These are phyloP conservation scores for Echinometra lucunter DNA, from an alignment of 53 echinoderm and acorn worm genomes.

Conservation along the genomic window DNA sequence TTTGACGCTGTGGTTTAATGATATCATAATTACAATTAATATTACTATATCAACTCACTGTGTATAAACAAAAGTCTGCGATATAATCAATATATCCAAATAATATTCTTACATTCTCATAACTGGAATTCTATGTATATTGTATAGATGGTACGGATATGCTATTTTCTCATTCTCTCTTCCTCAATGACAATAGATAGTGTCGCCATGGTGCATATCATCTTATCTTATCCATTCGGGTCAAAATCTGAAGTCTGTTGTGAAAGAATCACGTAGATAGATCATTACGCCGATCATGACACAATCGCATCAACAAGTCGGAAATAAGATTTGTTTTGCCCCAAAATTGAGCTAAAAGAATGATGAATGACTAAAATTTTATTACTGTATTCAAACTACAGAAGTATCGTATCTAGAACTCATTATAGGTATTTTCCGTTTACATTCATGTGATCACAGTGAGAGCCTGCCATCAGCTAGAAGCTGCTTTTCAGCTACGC, in stretches of 20 bases:
- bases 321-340: not conserved
- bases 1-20: not conserved
- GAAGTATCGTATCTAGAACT: no score
- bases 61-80: not conserved
- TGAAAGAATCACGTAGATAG: not conserved
- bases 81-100: not conserved
- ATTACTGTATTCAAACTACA: no score
- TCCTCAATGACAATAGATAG: slow-evolving; percentile 6
- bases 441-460: no score
- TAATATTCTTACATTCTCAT: not conserved
- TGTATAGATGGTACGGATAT: not conserved
- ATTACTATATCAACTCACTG: not conserved
- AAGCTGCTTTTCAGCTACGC: no score
- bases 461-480: no score
- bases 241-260: slow-evolving; percentile 43
- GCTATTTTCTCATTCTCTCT: not conserved
- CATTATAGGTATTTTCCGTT: no score
- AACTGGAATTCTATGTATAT: not conserved
- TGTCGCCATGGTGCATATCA: slow-evolving; percentile 20
- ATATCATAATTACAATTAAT: not conserved
- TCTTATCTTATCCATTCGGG: not conserved
- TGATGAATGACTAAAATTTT: not conserved
- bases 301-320: not conserved
- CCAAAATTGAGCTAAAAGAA: not conserved
- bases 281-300: not conserved